Percentiles rank a stretch among this genome's conserved stretches.
phyloP scores from a whole-genome alignment of 2,113 vertebrate species.

The Echinops telfairi region DNA sequence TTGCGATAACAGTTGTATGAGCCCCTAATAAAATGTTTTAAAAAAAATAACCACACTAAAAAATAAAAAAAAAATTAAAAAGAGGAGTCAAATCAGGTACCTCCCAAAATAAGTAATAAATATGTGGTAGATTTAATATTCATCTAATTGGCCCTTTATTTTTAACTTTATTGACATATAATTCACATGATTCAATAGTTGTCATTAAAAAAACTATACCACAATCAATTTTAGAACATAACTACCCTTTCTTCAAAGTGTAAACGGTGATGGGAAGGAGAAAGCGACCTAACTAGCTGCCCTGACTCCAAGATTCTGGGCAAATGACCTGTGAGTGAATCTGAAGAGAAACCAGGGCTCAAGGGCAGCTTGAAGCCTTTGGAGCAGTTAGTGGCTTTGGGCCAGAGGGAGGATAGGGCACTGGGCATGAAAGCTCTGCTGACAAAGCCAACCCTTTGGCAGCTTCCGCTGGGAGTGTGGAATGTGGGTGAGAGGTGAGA shows the following conservation, averaged over 20 bases:
- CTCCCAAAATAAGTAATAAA: not conserved
- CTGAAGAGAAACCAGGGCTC: slow-evolving; percentile 37
- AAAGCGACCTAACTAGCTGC: not conserved
- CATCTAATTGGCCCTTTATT: not conserved
- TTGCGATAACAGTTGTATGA: no score
- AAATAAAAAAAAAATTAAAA: no score
- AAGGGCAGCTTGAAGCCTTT: slow-evolving; percentile 36
- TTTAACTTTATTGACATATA: no score
- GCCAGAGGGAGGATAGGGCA: slow-evolving; percentile 59
- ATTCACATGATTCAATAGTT: no score
- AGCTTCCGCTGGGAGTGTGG: not conserved
- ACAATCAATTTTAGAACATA: no score
- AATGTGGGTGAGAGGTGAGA: slow-evolving; percentile 70
- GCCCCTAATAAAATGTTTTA: no score
- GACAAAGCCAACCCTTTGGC: slow-evolving; percentile 19
- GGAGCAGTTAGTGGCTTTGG: not conserved
- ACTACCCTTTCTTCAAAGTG: not conserved
- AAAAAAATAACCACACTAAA: no score
- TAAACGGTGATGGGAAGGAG: not conserved
- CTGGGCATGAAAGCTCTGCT: slow-evolving; percentile 23
- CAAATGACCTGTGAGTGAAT: not conserved
- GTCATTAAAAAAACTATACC: no score
- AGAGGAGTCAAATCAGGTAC: no score
- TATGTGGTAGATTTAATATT: not conserved
- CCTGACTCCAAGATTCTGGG: not conserved